Conservation (phyloP, 2,113 vertebrate genomes). For the Albula goreensis region DNA sequence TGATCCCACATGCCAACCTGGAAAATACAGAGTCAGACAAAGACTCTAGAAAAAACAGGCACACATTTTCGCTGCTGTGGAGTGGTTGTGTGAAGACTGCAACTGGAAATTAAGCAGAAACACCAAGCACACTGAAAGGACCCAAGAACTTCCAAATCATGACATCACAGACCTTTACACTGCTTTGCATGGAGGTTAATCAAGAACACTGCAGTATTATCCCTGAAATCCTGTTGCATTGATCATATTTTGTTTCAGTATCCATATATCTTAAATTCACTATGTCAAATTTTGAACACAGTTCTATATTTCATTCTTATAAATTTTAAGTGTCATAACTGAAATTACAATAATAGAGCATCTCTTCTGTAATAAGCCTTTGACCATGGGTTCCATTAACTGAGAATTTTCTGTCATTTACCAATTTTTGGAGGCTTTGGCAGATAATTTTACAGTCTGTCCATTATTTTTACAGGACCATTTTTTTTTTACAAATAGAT, state of each 20-base stretch:
- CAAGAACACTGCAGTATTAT: background rate
- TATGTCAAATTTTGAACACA: background rate
- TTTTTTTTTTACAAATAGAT: no score
- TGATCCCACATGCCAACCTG: constrained; percentile 88
- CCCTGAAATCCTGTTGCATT: background rate
- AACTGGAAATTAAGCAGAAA: background rate
- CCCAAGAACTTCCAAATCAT: background rate
- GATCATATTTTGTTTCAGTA: background rate
- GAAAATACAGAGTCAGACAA: background rate
- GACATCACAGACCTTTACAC: background rate
- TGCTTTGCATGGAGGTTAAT: background rate
- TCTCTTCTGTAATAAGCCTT: no score
- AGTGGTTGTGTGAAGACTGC: no score
- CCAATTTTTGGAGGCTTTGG: no score
- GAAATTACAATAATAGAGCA: no score
- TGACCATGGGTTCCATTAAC: no score
- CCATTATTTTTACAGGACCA: no score
- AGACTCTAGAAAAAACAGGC: background rate
- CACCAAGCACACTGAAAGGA: background rate
- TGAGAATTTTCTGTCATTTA: no score
- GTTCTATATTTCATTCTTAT: background rate
- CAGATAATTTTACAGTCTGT: no score
- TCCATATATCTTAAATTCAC: no score
- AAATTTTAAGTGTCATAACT: no score
- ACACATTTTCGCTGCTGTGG: background rate